These are phyloP conservation scores for Trochalopteron elliotii DNA, from an alignment of 2,113 vertebrate genomes.

Conservation along the genomic window DNA sequence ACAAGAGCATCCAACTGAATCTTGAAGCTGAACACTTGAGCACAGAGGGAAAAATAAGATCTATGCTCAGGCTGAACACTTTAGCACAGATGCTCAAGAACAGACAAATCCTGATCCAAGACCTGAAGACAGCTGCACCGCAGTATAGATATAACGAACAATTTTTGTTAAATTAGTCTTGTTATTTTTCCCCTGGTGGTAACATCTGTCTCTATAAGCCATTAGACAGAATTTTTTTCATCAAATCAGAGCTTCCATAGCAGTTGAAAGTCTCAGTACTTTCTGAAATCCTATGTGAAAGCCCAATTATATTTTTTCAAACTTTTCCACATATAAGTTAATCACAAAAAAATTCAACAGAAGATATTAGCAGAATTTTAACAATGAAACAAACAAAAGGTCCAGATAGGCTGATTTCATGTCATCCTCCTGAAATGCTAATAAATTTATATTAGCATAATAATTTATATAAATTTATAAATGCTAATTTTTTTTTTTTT, in stretches of 20 bases:
- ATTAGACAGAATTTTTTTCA: not conserved
- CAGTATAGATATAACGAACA: fast-evolving
- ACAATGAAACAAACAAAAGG: not conserved
- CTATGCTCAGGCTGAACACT: not conserved
- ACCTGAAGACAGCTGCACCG: not conserved
- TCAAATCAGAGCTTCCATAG: not conserved
- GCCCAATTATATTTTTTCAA: not conserved
- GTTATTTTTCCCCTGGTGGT: not conserved
- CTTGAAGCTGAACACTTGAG: not conserved
- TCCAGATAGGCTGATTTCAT: not conserved
- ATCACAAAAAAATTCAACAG: not conserved
- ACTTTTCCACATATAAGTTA: not conserved
- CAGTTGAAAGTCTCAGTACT: not conserved
- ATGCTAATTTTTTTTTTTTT: not conserved
- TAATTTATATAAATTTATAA: not conserved
- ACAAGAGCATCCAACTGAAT: not conserved
- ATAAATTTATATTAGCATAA: not conserved
- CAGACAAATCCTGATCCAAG: not conserved
- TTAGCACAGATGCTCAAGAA: not conserved
- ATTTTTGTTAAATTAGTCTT: not conserved
- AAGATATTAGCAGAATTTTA: not conserved
- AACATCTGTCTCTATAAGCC: not conserved
- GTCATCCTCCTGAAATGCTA: not conserved
- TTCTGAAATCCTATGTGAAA: not conserved
- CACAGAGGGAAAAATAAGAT: not conserved